Evolutionary conservation across 2,113 vertebrate genomes (phyloP), one percentile per base, ranked within the genome.

Genomic region (Sialia sialis): DNA sequence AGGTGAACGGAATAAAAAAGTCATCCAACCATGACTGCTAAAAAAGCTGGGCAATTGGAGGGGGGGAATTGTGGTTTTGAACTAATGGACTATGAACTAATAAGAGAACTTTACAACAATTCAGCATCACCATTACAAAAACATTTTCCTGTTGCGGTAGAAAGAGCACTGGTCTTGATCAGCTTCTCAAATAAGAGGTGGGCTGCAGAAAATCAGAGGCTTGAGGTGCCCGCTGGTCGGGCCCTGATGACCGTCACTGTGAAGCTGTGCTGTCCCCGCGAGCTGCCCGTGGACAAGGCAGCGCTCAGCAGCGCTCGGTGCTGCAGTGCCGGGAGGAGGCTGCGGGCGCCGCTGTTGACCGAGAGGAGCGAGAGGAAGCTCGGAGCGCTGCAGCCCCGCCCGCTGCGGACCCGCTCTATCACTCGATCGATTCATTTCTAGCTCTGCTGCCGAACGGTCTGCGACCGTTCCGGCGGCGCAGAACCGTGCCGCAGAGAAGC

Each of bases 291-390:
- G 51, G 1, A 5, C 4, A 0, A 4, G 16, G n/a, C 55, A 7
- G 49, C 41, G 5, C 3, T 1, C 20, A 21, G n/a, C 66, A 26
- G 58, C 14, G 34, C 75, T 72, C 49, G 58, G 75, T 64, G 74
- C 13, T 54, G 93, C 77, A 94, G 70, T 74, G 81, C 66, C 32
- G 38, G 49, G 12, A 43, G 38, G 70, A 82, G 38, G 48, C 93
- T 92, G 89, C 85, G 85, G 59, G 93, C 34, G 85, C 93, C 93
- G 93, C 93, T 88, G 79, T 32, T 91, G 80, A 92, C 89, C 63
- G 63, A 89, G 51, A 76, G 58, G 36, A 91, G 64, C 2, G 68
- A 60, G 25, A 15, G 58, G 12, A 11, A 72, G 21, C 0, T 4
- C 13, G 36, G 36, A 89, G 21, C 6, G n/a, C 27, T 36, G 29